Evolutionary conservation across 1,140 invertebrate species (phyloP), one percentile per base, ranked within the genome.

Genomic region (Eupeodes corollae): DNA sequence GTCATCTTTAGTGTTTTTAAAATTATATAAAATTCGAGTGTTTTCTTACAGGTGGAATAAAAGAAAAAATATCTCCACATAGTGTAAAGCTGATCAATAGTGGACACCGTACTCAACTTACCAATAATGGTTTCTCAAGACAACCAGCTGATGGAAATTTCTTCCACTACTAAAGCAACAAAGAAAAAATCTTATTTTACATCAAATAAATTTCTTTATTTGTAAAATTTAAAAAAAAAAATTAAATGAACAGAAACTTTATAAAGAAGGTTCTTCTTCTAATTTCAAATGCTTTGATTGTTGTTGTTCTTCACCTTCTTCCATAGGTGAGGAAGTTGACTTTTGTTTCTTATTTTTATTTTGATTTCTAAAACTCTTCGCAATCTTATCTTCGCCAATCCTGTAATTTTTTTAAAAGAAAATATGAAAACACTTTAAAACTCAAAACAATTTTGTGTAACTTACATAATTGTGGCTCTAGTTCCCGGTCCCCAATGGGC

Each of bases 401-500:
- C 77, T 80, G 43, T 19, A 59, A 67, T 48, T 11, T 43, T 2
- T 44, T 50, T 43, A 12, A 13, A 16, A 26, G 14, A 46, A 48
- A 53, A 45, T 33, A 51, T 41, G 3, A 13, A 43, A 32, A 41
- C 0, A 42, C 15, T 31, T 39, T 21, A 14, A 37, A 14, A 31
- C 12, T 1, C n/a, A 26, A 34, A 30, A 47, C 33, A 38, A 38
- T 18, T 43, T 44, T 21, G 6, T 21, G 30, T 14, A n/a, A 65
- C 75, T 68, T 71, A 82, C 79, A 83, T 86, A 14, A 79, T 76
- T 33, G 73, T 80, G 1, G 81, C 73, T 53, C 79, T 75, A 1
- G 80, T 79, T 37, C 89, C 91, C 1, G 93, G 93, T 21, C 93
- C 93, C 92, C 92, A 97, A 67, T 82, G 73, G 1, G 79, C 76